A percentile compares a stretch with the other conserved stretches of the same genome.
These are phyloP conservation scores for Paraplagusia blochii DNA, from an alignment of 2,113 vertebrate genomes.

Conservation along the genomic window DNA sequence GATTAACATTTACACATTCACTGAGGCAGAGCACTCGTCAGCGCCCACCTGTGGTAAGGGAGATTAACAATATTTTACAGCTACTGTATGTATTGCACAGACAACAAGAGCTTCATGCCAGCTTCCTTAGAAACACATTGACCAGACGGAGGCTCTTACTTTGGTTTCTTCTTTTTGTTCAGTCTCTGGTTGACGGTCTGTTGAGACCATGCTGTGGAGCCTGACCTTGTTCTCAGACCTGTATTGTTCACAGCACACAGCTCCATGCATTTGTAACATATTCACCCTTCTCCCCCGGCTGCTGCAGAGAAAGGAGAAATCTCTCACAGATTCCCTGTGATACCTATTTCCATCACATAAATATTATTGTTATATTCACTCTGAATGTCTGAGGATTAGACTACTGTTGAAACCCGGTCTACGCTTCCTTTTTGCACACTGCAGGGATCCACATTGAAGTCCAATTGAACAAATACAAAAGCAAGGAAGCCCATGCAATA, in stretches of 20 bases:
- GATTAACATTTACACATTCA: too few relatives aligned
- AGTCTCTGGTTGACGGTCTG: constrained; percentile 18
- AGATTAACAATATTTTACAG: too few relatives aligned
- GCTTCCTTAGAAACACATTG: constrained; percentile 16
- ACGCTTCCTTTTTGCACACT: constrained; percentile 36
- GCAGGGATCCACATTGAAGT: constrained; percentile 58
- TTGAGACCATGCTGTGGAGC: constrained; percentile 39
- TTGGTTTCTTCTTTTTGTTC: not conserved
- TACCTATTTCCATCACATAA: constrained; percentile 56
- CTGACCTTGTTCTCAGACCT: constrained; percentile 51
- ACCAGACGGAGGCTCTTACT: constrained; percentile 23
- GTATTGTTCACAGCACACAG: constrained; percentile 46
- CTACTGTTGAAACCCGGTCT: constrained; percentile 37
- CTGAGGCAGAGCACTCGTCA: too few relatives aligned
- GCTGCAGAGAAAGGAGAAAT: constrained; percentile 33
- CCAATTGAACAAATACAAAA: constrained; percentile 68
- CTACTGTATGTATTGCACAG: too few relatives aligned
- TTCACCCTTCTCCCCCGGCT: constrained; percentile 31
- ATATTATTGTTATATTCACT: constrained; percentile 54
- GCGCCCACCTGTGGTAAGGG: too few relatives aligned
- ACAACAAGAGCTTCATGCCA: not conserved
- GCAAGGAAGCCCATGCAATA: constrained; percentile 69
- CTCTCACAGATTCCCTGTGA: constrained; percentile 43
- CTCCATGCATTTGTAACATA: constrained; percentile 44
- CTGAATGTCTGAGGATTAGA: constrained; percentile 47